Base-by-base conservation (phyloP, 2,113 vertebrate genomes). In the Vulpes vulpes region DNA sequence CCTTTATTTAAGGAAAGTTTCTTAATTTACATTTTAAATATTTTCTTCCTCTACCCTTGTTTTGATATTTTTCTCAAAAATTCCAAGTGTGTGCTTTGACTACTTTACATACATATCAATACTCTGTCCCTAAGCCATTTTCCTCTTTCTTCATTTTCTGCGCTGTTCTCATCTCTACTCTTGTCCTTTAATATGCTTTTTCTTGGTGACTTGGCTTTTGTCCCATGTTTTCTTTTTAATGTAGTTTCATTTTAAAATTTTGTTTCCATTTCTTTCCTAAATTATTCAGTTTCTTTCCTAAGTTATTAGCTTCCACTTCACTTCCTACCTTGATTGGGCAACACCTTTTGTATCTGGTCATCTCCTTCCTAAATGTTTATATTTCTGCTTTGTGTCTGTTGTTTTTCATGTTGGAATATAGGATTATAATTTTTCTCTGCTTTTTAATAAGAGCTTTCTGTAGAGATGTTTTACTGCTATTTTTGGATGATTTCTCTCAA, bases 251-350 rank as follows among this genome's bases (percentile, higher is more conserved):
- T 91, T 55, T 8, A 38, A 53, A 65, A 53, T 27, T 64, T 30
- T 79, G 53, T 78, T 78, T 94, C n/a, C 62, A 55, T 87, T 62
- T 87, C 32, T 87, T 80, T 81, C 64, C 25, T 71, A 91, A 91
- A 30, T 62, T 95, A 55, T 89, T 94, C 55, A 30, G 62, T 86
- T 53, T 80, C 32, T 80, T 79, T 62, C 55, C 15, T 64, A 92
- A 92, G 23, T 73, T 64, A 57, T 65, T n/a, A 90, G 49, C 25
- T 95, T 95, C 49, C 4, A 3, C 32, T 83, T 95, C 49, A 83
- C n/a, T n/a, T 76, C 14, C 43, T 65, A 15, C 38, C 27, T 64
- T 65, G 25, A 93, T 32, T 32, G 51, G 15, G 6, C 27, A 22
- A 67, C 51, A 87, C 38, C 74, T 80, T n/a, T 95, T 89, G 20